These are phyloP conservation scores for Eupristina koningsbergeri DNA, from an alignment of 1,140 invertebrate species.

Conservation along the genomic window DNA sequence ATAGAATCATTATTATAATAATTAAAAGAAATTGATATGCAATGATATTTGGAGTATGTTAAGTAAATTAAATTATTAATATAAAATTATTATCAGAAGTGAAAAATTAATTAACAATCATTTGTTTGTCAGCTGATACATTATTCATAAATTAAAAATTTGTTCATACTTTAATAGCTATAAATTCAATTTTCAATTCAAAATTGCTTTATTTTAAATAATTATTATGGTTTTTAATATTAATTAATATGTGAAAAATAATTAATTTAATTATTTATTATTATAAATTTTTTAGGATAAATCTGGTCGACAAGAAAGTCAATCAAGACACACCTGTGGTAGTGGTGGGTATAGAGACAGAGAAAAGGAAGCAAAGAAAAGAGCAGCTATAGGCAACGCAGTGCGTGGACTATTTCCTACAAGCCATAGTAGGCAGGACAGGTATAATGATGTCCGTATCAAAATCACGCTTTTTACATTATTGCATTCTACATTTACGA, in stretches of 20 bases:
- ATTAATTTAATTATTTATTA: neutral
- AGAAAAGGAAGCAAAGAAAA: constrained; percentile 70
- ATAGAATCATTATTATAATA: too few species aligned
- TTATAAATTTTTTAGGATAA: constrained; percentile 58
- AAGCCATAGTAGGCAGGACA: constrained; percentile 73
- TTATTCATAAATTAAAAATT: too few species aligned
- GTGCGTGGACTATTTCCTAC: constrained; percentile 72
- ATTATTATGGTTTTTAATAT: too few species aligned
- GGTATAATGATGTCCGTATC: constrained; percentile 75
- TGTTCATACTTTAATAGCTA: too few species aligned
- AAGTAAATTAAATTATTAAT: too few species aligned
- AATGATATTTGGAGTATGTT: too few species aligned
- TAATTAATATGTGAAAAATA: neutral
- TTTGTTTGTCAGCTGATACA: too few species aligned
- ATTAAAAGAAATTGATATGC: too few species aligned
- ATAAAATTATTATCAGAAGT: too few species aligned
- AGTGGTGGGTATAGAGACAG: constrained; percentile 65
- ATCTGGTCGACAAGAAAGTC: constrained; percentile 65
- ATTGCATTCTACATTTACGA: constrained; percentile 54
- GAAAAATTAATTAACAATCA: too few species aligned
- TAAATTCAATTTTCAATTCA: too few species aligned
- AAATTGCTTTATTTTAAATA: too few species aligned
- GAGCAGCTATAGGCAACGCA: constrained; percentile 73
- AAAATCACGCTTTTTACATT: constrained; percentile 72
- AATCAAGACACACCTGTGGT: constrained; percentile 63